Percentiles rank a stretch among this genome's conserved stretches.
These are phyloP conservation scores for Deladenus siricidicola DNA, from an alignment of 2,888 invertebrate genomes.

Conservation along the genomic window DNA sequence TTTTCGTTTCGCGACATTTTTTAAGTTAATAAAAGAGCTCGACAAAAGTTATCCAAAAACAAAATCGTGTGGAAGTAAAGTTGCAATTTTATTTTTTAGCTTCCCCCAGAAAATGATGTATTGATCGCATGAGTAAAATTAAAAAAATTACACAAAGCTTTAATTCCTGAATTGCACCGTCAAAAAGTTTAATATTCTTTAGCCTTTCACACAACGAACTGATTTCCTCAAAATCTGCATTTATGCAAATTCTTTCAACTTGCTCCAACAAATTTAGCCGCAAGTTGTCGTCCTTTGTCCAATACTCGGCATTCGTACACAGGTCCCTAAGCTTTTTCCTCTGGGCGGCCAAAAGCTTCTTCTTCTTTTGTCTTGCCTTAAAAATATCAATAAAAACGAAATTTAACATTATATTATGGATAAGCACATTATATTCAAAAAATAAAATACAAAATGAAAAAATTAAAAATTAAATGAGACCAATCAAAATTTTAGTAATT, in stretches of 20 bases:
- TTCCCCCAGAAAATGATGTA: too few species aligned
- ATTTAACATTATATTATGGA: not conserved
- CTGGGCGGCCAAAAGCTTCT: constrained; percentile 27
- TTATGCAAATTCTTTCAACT: constrained; percentile 33
- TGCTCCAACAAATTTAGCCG: constrained; percentile 35
- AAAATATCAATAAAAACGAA: not conserved
- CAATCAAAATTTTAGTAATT: not conserved
- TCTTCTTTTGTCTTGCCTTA: constrained; percentile 19
- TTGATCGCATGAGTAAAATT: too few species aligned
- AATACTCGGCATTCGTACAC: constrained; percentile 31
- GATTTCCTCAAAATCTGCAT: constrained; percentile 36
- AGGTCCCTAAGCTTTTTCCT: constrained; percentile 26
- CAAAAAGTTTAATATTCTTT: constrained; percentile 22
- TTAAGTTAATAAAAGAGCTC: too few species aligned
- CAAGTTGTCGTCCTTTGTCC: constrained; percentile 34
- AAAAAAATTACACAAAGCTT: constrained; percentile 19
- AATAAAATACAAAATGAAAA: not conserved
- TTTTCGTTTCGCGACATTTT: too few species aligned
- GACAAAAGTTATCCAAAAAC: too few species aligned
- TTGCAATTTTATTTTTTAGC: too few species aligned
- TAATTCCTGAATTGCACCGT: constrained; percentile 28
- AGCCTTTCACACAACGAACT: constrained; percentile 35
- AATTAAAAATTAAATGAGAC: not conserved
- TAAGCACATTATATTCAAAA: not conserved
- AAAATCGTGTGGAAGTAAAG: too few species aligned